Base-by-base conservation (phyloP, 2,888 invertebrate genomes). In the Mythimna ferrago region DNA sequence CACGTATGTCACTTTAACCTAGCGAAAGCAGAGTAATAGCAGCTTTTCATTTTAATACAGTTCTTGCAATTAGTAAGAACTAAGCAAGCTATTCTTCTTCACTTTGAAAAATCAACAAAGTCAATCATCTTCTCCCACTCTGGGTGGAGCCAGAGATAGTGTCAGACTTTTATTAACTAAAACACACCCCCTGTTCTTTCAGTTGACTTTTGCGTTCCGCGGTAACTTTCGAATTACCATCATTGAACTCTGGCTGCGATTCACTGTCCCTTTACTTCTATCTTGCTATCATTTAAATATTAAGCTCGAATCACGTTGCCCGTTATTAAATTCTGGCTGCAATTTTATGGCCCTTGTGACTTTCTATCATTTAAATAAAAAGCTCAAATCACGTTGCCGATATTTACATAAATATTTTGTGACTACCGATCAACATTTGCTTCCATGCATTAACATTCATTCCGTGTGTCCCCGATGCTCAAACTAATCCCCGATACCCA, bases 381-480 rank as follows among this genome's bases (percentile, higher is more conserved):
- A 53, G 26, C 67, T 67, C 51, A 53, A 41, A 53, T 67, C 26
- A 41, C 19, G 38, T 53, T 69, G 53, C 19, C 68, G 26, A n/a
- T 26, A 1, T 53, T 26, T 26, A 26, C 6, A 38, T 14, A 51
- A 41, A 26, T 53, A n/a, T 32, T 54, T 68, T 64, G 56, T 71
- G 35, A 78, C 41, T 51, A 48, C 44, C 76, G 51, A 78, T 69
- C 32, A 44, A 64, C 38, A 67, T 68, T 21, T 32, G 80, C 82
- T 82, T 80, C 51, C 79, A 63, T 51, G 65, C 60, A 80, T 80
- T 80, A 82, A 81, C 75, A 82, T 48, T 14, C 82, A 62, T 70
- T 57, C 58, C 41, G 83, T 81, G 80, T 81, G 80, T 19, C 83
- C 80, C 80, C 41, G 10, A 66, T 68, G 70, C 80, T 73, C 57